phyloP scores from a whole-genome alignment of 2,888 invertebrate genomes.

The Cosmopolites sordidus region DNA sequence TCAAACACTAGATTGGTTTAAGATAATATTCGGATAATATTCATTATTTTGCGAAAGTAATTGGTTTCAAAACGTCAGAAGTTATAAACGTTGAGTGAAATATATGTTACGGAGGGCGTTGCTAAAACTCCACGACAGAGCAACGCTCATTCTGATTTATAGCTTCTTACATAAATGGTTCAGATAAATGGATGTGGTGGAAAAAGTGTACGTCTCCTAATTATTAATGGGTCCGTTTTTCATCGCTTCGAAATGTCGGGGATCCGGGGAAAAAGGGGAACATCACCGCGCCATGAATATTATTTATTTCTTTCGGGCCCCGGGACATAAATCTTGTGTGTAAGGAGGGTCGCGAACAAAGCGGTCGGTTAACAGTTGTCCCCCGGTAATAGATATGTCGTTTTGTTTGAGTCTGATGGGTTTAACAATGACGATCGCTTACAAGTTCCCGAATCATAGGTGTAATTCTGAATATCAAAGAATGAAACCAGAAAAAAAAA shows the following conservation, averaged over 20 bases:
- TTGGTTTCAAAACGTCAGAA: no score
- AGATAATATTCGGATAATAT: no score
- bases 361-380: conserved; percentile 13
- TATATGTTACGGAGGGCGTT: background rate
- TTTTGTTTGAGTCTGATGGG: background rate
- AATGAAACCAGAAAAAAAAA: no score
- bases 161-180: conserved; percentile 28
- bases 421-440: no score
- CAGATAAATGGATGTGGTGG: conserved; percentile 28
- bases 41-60: no score
- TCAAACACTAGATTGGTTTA: no score
- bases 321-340: conserved; percentile 14
- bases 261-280: background rate
- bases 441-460: no score
- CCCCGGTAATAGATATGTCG: conserved; percentile 1
- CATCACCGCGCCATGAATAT: conserved; percentile 17
- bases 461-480: no score
- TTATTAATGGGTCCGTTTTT: conserved; percentile 29
- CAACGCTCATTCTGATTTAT: conserved; percentile 27
- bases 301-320: conserved; percentile 20
- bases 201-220: conserved; percentile 30
- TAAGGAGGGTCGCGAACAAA: conserved; percentile 10
- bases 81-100: no score
- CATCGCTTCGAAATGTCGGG: conserved; percentile 12
- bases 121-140: conserved; percentile 19